phyloP scores from a whole-genome alignment of 2,113 vertebrate species.

The Petaurus breviceps region DNA sequence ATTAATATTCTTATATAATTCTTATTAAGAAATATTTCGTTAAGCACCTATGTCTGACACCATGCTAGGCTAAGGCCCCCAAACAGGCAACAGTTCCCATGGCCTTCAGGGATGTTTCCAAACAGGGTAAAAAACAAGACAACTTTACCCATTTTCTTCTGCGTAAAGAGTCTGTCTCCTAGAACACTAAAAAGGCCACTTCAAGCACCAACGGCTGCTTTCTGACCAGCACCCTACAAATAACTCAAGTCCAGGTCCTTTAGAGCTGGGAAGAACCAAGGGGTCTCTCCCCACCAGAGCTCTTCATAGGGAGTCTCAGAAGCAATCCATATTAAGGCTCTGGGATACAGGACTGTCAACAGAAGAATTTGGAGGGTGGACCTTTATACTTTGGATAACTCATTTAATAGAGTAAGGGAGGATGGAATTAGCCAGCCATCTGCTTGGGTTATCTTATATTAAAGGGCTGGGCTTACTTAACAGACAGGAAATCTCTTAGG shows the following conservation, averaged over 20 bases:
- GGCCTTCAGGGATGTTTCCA: neutral
- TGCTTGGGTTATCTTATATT: neutral
- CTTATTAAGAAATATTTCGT: neutral
- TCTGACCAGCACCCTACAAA: neutral
- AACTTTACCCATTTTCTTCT: neutral
- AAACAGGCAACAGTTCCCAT: neutral
- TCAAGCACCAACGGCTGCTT: neutral
- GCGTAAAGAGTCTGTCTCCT: neutral
- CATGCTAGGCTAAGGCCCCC: no score
- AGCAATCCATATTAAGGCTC: conserved; percentile 8
- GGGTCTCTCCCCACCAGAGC: neutral
- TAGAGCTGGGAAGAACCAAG: neutral
- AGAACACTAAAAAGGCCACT: neutral
- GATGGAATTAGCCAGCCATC: neutral
- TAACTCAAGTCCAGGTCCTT: conserved; percentile 8
- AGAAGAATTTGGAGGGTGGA: neutral
- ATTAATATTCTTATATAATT: no score
- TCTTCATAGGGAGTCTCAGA: conserved; percentile 18
- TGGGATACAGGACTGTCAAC: neutral
- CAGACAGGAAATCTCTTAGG: neutral
- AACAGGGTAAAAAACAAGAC: neutral
- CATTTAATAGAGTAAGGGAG: conserved; percentile 3
- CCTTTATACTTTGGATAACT: neutral
- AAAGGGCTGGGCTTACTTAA: neutral
- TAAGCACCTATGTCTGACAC: neutral